phyloP scores from a whole-genome alignment of 23 tunicate species.

The Ascidia mentula region DNA sequence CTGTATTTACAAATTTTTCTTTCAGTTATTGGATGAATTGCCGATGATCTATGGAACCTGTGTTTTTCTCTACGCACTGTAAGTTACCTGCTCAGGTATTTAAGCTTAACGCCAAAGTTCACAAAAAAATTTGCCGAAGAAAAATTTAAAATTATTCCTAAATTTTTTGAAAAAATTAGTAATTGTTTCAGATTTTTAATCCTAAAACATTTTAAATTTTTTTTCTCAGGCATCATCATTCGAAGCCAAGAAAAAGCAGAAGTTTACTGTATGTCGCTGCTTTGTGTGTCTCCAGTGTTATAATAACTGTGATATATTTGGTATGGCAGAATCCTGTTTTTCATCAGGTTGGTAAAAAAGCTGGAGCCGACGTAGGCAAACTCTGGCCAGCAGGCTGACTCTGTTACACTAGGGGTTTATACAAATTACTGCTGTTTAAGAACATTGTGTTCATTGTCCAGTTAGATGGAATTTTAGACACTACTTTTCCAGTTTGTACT shows the following conservation, averaged over 20 bases:
- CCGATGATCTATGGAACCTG: constrained; percentile 92
- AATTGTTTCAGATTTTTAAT: too few species aligned
- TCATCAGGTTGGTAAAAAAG: constrained; percentile 81
- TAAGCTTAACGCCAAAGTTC: too few species aligned
- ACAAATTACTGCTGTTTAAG: too few species aligned
- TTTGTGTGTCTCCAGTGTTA: constrained; percentile 33
- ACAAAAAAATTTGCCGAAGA: neutral
- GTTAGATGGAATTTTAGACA: too few species aligned
- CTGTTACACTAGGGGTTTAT: too few species aligned
- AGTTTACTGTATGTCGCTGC: constrained; percentile 20
- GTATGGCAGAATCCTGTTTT: constrained; percentile 71
- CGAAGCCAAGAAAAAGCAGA: constrained; percentile 35
- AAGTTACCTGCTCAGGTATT: constrained; percentile 21
- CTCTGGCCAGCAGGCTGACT: too few species aligned
- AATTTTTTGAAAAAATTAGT: neutral
- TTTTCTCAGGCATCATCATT: constrained; percentile 70
- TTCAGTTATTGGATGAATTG: constrained; percentile 87
- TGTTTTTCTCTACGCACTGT: constrained; percentile 85
- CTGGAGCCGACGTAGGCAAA: too few species aligned
- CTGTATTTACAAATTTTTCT: neutral
- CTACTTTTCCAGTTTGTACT: too few species aligned
- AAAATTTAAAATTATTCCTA: neutral
- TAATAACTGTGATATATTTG: constrained; percentile 68
- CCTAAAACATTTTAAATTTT: too few species aligned
- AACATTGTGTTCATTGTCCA: too few species aligned